Percentiles rank a stretch among this genome's conserved stretches.
These are phyloP conservation scores for Misgurnus anguillicaudatus DNA, from an alignment of 2,113 vertebrate species.

Conservation along the genomic window DNA sequence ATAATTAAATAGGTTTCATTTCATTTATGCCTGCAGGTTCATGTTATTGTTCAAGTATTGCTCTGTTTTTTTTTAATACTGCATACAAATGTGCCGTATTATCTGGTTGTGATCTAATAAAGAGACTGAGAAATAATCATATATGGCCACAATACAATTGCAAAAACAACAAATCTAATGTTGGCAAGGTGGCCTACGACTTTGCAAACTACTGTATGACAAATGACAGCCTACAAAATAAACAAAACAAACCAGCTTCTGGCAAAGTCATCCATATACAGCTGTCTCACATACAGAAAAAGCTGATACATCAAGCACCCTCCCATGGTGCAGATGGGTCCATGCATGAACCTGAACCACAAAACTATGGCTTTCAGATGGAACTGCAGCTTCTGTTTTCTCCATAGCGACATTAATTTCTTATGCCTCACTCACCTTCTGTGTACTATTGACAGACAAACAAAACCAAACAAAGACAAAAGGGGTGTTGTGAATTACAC, in stretches of 20 bases:
- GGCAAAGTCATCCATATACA: not conserved
- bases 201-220: not conserved
- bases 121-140: no score
- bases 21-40: no score
- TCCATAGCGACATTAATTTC: slow-evolving; percentile 1
- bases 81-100: no score
- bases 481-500: not conserved
- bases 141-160: no score
- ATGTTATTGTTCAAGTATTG: no score
- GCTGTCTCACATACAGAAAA: not conserved
- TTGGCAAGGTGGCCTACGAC: no score
- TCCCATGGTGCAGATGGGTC: not conserved
- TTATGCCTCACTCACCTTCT: not conserved
- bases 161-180: no score
- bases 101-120: no score
- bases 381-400: not conserved
- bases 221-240: not conserved
- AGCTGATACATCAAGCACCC: not conserved
- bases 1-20: no score
- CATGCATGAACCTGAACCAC: not conserved
- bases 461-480: not conserved
- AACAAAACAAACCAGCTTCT: not conserved
- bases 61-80: no score
- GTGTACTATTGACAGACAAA: slow-evolving; percentile 1
- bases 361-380: not conserved